Evolutionary conservation across 2,797 vertebrate species (phyloP).

Genomic region (Pangasius sanitwongsei): DNA sequence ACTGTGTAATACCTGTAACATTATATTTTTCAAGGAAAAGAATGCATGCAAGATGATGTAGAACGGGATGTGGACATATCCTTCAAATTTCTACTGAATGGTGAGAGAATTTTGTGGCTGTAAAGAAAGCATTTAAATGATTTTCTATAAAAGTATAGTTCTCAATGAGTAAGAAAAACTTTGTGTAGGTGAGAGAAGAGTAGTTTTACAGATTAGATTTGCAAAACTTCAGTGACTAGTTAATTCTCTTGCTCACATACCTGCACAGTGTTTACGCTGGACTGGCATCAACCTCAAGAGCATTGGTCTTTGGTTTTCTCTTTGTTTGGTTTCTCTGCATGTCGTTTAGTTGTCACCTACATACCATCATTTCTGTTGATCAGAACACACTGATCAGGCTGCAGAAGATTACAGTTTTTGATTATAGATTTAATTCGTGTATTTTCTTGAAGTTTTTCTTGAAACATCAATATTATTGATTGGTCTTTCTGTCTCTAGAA

Average conservation of each 20-base stretch:
- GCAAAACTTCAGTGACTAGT: background rate
- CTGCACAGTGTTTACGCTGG: background rate
- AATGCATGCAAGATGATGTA: constrained; percentile 35
- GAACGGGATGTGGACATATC: constrained; percentile 65
- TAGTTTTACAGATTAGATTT: background rate
- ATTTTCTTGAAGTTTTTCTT: background rate
- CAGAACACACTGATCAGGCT: background rate
- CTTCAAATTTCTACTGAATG: constrained; percentile 68
- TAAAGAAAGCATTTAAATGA: background rate
- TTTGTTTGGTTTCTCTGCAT: background rate
- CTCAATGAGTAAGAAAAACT: background rate
- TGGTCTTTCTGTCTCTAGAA: background rate
- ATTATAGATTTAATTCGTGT: background rate
- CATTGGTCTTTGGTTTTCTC: background rate
- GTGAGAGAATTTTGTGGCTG: constrained; percentile 60
- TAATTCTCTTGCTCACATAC: background rate
- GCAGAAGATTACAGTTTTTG: background rate
- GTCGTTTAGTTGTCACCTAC: background rate
- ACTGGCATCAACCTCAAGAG: background rate
- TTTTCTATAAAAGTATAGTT: background rate
- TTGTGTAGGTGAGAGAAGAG: background rate
- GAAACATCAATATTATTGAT: background rate
- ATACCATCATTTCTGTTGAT: background rate
- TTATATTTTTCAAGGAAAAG: constrained; percentile 55
- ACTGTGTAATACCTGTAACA: background rate